Base-by-base conservation (phyloP, 2,113 vertebrate genomes). In the Alethe diademata region DNA sequence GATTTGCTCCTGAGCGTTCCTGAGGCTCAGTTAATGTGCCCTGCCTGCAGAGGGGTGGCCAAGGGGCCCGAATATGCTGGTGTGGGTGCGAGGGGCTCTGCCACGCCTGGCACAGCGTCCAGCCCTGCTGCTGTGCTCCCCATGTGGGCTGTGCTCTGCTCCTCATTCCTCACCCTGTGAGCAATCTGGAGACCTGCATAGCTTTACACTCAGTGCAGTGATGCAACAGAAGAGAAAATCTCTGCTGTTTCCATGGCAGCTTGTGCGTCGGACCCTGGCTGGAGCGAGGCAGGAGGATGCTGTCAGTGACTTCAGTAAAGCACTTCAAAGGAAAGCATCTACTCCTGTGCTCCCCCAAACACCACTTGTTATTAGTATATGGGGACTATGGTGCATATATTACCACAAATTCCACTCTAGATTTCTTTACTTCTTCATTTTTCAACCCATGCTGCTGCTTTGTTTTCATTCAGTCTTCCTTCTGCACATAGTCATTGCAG, bases 241-340 rank as follows among this genome's bases (percentile, higher is more conserved):
- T 75, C 74, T 78, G 3, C 51, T 0, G 81, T 96, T 97, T 88
- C 96, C 94, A 97, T 35, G 54, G 95, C 91, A 97, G 97, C 96
- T 74, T 65, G 66, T 95, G 84, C 10, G 1, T 94, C 1, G n/a
- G 92, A 45, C 65, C 50, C 62, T 88, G 62, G 80, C 90, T 92
- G 84, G 67, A 95, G 79, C 2, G 3, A 93, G 81, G 88, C 92
- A 85, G 78, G 38, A 67, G 71, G 50, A 82, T 88, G 88, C 91
- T 73, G 69, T 73, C 66, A 1, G 35, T 72, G 53, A 88, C 86
- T 85, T 93, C 58, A 73, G 45, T 50, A 76, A 84, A 86, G 35
- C 56, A 70, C 33, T 16, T 81, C 90, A 58, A 54, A 80, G 81
- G 35, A 76, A 73, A 81, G 26, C 35, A 24, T 5, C 2, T 47